Evolutionary conservation across 2,113 vertebrate genomes (phyloP), one percentile per base, ranked within the genome.

Genomic region (Terrapene triunguis): DNA sequence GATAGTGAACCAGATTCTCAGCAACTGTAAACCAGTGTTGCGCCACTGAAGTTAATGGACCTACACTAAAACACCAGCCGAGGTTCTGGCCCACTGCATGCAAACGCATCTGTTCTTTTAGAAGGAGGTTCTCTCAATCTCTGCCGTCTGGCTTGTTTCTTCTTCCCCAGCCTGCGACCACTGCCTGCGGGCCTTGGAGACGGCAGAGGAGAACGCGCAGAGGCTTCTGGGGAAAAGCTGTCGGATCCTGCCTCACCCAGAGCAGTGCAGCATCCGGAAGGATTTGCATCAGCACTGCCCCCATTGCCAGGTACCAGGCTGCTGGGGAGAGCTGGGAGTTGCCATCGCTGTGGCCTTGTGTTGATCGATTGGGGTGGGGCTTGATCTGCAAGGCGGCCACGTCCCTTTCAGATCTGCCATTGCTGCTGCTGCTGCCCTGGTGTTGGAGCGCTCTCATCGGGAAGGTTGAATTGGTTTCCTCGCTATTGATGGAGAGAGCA

Each of bases 141-240:
- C 10, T 65, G 74, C 2, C 0, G 0, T n/a, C 91, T 1, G 2
- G 48, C 22, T 0, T 0, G 1, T 42, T 62, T 32, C 93, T 17
- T 76, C 80, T 35, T 89, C 54, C 1, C 0, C 95, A 99, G 99
- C 99, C 87, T 99, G 99, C 16, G 99, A 99, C 87, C 99, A 99
- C 98, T 99, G 99, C 92, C 98, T 99, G 91, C 98, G 98, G 47
- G 99, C 99, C 24, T 97, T 99, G 98, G 99, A 99, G 98, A 99
- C 99, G 0, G 99, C 99, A 0, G 99, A 99, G 95, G 99, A 99
- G 82, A 99, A 99, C 0, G 99, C 99, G 1, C 98, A 99, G 92
- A 98, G 99, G 87, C 98, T 99, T 84, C 98, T 99, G 1, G 99
- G 98, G 24, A 98, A 97, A n/a, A 98, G 98, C 32, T 98, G 97